phyloP scores from a whole-genome alignment of 2,888 invertebrate species.

The Trachelus troglodyta region DNA sequence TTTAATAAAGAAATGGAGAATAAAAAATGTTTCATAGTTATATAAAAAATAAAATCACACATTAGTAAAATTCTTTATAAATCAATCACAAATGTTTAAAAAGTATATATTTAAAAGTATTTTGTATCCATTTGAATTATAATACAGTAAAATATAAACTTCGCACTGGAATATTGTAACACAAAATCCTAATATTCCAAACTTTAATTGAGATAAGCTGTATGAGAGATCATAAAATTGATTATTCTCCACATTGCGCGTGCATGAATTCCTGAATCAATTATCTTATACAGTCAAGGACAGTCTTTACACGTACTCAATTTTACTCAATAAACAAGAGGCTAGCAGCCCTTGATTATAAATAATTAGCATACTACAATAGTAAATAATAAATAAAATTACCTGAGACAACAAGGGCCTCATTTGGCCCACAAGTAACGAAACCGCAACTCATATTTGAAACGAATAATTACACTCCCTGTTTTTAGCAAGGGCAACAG shows the following conservation, averaged over 20 bases:
- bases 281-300: background rate
- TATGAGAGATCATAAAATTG: background rate
- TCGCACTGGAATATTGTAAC: background rate
- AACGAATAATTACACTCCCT: background rate
- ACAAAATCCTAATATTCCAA: background rate
- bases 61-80: constrained; percentile 9
- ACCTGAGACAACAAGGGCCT: constrained; percentile 95
- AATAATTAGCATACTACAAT: background rate
- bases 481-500: background rate
- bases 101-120: background rate
- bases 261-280: background rate
- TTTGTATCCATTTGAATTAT: background rate
- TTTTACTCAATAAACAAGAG: background rate
- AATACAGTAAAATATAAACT: background rate
- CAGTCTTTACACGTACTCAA: background rate
- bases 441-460: constrained; percentile 83
- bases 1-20: constrained; percentile 18
- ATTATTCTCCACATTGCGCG: background rate
- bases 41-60: constrained; percentile 9
- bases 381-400: constrained; percentile 44
- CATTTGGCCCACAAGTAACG: constrained; percentile 94
- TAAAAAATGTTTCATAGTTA: constrained; percentile 2
- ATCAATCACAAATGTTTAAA: background rate
- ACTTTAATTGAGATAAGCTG: background rate
- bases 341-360: background rate